Percentiles rank a stretch among this genome's conserved stretches.
phyloP scores from a whole-genome alignment of 2,888 invertebrate genomes.

The Oligia fasciuncula region DNA sequence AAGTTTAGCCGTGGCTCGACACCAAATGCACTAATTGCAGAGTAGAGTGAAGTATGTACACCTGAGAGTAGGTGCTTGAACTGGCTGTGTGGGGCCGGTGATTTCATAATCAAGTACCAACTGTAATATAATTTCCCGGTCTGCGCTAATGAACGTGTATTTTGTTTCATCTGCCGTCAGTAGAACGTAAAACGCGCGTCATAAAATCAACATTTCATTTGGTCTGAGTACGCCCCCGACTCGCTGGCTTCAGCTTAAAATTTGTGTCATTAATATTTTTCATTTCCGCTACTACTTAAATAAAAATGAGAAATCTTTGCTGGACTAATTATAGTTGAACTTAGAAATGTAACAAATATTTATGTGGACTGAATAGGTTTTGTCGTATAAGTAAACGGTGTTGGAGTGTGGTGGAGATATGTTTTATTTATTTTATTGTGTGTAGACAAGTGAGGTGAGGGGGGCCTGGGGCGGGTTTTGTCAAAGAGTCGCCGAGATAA shows the following conservation, averaged over 20 bases:
- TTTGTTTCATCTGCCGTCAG: constrained; percentile 87
- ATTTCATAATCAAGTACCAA: constrained; percentile 85
- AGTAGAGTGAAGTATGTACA: constrained; percentile 62
- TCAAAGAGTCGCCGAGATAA: constrained; percentile 78
- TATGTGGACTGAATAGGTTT: constrained; percentile 35
- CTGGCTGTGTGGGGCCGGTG: constrained; percentile 74
- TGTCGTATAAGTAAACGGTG: constrained; percentile 24
- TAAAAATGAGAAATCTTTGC: constrained; percentile 61
- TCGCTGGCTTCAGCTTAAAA: constrained; percentile 76
- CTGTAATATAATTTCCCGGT: constrained; percentile 86
- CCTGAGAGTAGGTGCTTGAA: constrained; percentile 67
- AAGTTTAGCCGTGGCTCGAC: constrained; percentile 55
- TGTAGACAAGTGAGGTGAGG: constrained; percentile 71
- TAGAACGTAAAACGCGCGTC: constrained; percentile 79
- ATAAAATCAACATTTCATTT: constrained; percentile 86
- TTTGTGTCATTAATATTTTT: constrained; percentile 83
- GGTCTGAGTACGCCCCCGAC: constrained; percentile 71
- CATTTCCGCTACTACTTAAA: constrained; percentile 69
- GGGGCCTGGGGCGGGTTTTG: constrained; percentile 64
- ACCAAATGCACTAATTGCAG: constrained; percentile 72
- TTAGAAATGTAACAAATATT: constrained; percentile 55
- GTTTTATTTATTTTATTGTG: constrained; percentile 75
- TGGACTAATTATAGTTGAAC: constrained; percentile 56
- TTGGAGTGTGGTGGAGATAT: constrained; percentile 37
- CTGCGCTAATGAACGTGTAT: constrained; percentile 88